Base-by-base conservation (phyloP, 1,140 invertebrate species). In the Acromyrmex heyeri region DNA sequence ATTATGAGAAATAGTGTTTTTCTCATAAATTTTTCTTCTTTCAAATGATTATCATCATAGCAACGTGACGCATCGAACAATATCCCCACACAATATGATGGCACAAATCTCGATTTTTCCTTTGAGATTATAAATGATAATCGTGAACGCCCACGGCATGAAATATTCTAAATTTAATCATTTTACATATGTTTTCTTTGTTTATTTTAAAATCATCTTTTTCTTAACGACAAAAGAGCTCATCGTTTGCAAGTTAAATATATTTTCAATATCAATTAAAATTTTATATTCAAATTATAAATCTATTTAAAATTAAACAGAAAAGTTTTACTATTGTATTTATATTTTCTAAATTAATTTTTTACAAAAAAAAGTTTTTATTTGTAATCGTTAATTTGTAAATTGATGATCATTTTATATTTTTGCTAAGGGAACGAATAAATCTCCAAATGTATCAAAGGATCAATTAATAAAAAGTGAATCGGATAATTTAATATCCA, bases 11-110 rank as follows among this genome's bases (percentile, higher is more conserved):
- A 62, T n/a, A 24, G 76, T 44, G 48, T 16, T 65, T 18, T 65
- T 14, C 34, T 85, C 44, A 87, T 88, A 85, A 87, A 87, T 88
- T 76, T 67, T 67, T 76, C 38, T 70, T 53, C 38, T 27, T 24
- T 24, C 65, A 53, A 87, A 88, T 88, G 87, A 85, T 88, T 85
- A 87, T 87, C 69, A 57, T 53, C 57, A 27, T 21, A 44, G 48
- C 70, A 87, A 75, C 14, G 86, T 65, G 70, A 87, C 55, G 82
- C 57, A 38, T 5, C 70, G 86, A 61, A 53, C 61, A 69, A 69
- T 69, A 50, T 87, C 79, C 50, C 21, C 81, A 53, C 30, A 65
- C 78, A 30, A 10, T 53, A 50, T n/a, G 59, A 14, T 5, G 27
- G 55, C 64, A 55, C 76, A 59, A 34, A 78, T 67, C 75, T 75